phyloP scores from a whole-genome alignment of 2,888 invertebrate genomes.

The Bursaphelenchus okinawaensis region DNA sequence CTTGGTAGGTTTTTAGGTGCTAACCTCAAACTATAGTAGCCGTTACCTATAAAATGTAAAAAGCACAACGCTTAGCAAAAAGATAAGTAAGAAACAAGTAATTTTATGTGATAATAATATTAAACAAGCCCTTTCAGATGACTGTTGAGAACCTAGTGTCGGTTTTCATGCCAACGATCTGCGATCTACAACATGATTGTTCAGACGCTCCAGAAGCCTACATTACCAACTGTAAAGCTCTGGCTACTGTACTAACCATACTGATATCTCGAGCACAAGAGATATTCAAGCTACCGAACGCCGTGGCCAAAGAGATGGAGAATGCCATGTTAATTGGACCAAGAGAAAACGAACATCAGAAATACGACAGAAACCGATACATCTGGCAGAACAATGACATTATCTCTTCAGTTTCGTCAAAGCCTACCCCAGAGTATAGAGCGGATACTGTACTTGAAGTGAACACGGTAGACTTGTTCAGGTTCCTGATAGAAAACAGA shows the following conservation, averaged over 20 bases:
- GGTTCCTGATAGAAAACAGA: background rate
- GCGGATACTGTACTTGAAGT: background rate
- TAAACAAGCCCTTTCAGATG: constrained; percentile 3
- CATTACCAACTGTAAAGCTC: background rate
- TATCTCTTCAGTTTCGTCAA: background rate
- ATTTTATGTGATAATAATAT: too few relatives aligned
- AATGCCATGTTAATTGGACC: background rate
- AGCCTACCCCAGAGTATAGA: background rate
- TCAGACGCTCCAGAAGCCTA: background rate
- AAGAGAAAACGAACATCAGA: background rate
- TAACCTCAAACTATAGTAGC: background rate
- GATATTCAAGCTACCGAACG: background rate
- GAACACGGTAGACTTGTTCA: background rate
- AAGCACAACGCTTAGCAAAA: too few relatives aligned
- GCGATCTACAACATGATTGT: background rate
- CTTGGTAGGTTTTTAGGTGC: background rate
- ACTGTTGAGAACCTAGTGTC: background rate
- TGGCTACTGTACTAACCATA: background rate
- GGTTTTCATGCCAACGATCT: constrained; percentile 7
- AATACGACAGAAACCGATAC: background rate
- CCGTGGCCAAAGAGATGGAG: too few relatives aligned
- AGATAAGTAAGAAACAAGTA: too few relatives aligned
- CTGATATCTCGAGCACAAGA: background rate
- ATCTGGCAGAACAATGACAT: background rate
- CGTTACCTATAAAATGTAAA: too few relatives aligned